Base-by-base conservation (phyloP, 2,888 invertebrate genomes). In the Epistrophe eligans region DNA sequence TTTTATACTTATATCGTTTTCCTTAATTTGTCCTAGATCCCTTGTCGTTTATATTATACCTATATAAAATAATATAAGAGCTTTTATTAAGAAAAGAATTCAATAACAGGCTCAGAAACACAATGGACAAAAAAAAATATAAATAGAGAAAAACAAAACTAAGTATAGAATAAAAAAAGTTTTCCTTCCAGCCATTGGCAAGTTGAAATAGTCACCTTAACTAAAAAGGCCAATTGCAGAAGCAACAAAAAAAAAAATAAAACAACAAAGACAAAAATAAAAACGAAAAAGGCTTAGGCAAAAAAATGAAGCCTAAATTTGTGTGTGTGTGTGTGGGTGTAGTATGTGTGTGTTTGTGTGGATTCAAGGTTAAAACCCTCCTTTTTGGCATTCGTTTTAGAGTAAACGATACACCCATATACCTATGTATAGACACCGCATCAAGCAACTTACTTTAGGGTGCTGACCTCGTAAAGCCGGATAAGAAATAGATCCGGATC, bases 341-440 rank as follows among this genome's bases (percentile, higher is more conserved):
- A n/a, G 32, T 32, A 32, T 32, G 3, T n/a, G n/a, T n/a, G n/a
- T 28, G 2, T 60, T 17, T 38, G 58, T 58, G 7, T 38, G 17
- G 35, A 28, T 58, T 77, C 81, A 85, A 85, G 84, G 81, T 67
- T 84, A 77, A 38, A 83, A 72, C 66, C 82, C 79, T 79, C 43
- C 72, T 79, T 82, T 55, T 40, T 67, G 17, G 32, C 35, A 35
- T 35, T 38, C 67, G 52, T 67, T 67, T 48, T 3, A 32, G 67
- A 38, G 9, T 38, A 52, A 67, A 15, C n/a, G 38, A 17, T 32
- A 57, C 57, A 50, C 35, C 28, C 76, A 43, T 35, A 35, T 35
- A 35, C 35, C 0, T 32, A 32, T 32, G 5, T n/a, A 50, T 55
- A 70, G 38, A 70, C 28, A 52, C 38, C 0, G 55, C 28, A 52